Percentiles rank a stretch among this genome's conserved stretches.
Evolutionary conservation across 2,888 invertebrate genomes (phyloP).

Genomic region (Masnerella sp.): DNA sequence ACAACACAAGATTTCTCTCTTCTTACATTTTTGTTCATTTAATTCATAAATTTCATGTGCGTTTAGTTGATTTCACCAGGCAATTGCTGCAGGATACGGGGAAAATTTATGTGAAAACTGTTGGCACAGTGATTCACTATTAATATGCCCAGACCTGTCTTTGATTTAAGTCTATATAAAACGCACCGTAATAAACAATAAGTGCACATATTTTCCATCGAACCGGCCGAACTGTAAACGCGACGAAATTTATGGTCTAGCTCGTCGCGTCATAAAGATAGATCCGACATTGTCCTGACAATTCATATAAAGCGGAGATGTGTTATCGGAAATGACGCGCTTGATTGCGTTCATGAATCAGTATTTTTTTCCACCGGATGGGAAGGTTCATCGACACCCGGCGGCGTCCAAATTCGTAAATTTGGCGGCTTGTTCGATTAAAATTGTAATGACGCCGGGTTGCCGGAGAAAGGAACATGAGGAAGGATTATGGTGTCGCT

Average conservation of each 20-base stretch:
- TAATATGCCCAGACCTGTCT: slow-evolving; percentile 14
- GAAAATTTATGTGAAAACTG: too few relatives aligned
- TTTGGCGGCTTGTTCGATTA: slow-evolving; percentile 52
- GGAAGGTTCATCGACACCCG: slow-evolving; percentile 51
- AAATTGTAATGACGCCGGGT: slow-evolving; percentile 52
- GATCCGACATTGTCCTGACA: slow-evolving; percentile 26
- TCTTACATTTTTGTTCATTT: too few relatives aligned
- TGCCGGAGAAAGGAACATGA: slow-evolving; percentile 42
- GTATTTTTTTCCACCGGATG: neutral
- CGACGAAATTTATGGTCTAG: slow-evolving; percentile 35
- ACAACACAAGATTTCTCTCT: too few relatives aligned
- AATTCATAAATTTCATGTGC: too few relatives aligned
- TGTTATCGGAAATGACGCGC: slow-evolving; percentile 45
- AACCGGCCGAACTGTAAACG: neutral
- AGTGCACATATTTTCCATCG: slow-evolving; percentile 1
- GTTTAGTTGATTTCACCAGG: too few relatives aligned
- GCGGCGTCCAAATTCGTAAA: slow-evolving; percentile 36
- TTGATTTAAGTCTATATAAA: slow-evolving; percentile 49
- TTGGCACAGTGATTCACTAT: slow-evolving; percentile 16
- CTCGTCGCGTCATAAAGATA: slow-evolving; percentile 49
- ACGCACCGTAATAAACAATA: slow-evolving; percentile 38
- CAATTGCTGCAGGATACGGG: too few relatives aligned
- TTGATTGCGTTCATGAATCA: slow-evolving; percentile 45
- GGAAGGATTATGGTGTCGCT: slow-evolving; percentile 56
- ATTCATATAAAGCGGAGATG: slow-evolving; percentile 40